Evolutionary conservation across 2,888 invertebrate species (phyloP), one percentile per base, ranked within the genome.

Genomic region (Drosophila picticornis): DNA sequence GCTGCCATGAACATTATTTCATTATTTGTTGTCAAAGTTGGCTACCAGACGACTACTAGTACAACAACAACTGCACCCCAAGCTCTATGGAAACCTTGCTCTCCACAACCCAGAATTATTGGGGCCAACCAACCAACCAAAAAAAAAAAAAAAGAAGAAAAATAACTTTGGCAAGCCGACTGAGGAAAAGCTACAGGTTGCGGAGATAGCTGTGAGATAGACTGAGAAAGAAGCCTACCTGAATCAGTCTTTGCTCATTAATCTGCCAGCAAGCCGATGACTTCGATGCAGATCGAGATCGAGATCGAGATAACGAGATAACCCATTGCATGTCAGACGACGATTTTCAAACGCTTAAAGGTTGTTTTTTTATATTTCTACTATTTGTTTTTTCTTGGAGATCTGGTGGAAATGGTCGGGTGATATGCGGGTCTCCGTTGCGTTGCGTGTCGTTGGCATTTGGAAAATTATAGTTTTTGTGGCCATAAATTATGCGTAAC

Each of bases 401-500:
- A 32, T 63, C 53, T 34, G 22, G 10, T 27, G n/a, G n/a, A 27
- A n/a, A 40, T 34, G 65, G 65, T 50, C 48, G 19, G 13, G n/a
- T 31, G 27, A 25, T 6, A 57, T 72, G 43, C 46, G 53, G 64
- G 60, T 59, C 38, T 60, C 55, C 31, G n/a, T 55, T 60, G 66
- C 57, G 60, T 72, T 75, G 79, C 66, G 70, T 81, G 74, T 71
- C 57, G 64, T 40, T 81, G 78, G 76, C 77, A 71, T 68, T 80
- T 81, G 77, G 77, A 83, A 86, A 84, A 83, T 88, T 83, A 84
- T 83, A 72, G 80, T 79, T 83, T 74, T 62, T 80, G 76, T 73
- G 83, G 83, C 71, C 82, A 88, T 91, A 91, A 92, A 91, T 91
- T 92, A 92, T 90, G 91, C 90, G 91, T 91, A 91, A 92, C 91